Evolutionary conservation across 2,797 vertebrate genomes (phyloP), one percentile per base, ranked within the genome.

Genomic region (Chiroxiphia lanceolata): DNA sequence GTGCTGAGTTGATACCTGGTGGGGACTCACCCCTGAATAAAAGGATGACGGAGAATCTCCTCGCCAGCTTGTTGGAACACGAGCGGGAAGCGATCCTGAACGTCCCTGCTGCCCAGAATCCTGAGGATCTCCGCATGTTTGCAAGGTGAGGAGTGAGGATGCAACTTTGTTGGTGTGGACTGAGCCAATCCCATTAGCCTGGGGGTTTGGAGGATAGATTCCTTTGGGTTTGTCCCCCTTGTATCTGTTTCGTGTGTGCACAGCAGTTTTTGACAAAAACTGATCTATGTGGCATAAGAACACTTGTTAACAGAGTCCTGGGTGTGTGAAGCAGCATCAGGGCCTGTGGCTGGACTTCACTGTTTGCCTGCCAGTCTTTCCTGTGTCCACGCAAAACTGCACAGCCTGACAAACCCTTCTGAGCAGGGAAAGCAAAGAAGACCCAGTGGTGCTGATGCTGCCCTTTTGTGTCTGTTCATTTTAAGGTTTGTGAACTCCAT

Each of bases 21-120:
- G 99, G 98, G 59, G 99, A 99, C 96, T 99, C 99, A 0, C 99
- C 99, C 0, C 98, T 99, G 33, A 99, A 99, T 97, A 99, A 98
- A 96, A 98, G 99, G 97, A 98, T 99, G 98, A 99, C 99, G 0
- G 99, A 99, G 98, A 99, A 98, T 34, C 98, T 99, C 56, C 97
- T 99, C 29, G 98, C 99, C 78, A 99, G 99, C 97, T 97, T 99
- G 95, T 97, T 98, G 0, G 99, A 99, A 90, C 98, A 99, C 0
- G 99, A 99, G 97, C 97, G 99, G 69, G 98, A 99, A 67, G 98
- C 99, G 68, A 99, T 99, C 94, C 99, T 99, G 16, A 98, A 97
- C 31, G 98, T 99, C 86, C 99, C 99, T 0, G 99, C 99, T 11
- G 99, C 99, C 67, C 99, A 99, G 87, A 99, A 99, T 64, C 99